A percentile compares a stretch with the other conserved stretches of the same genome.
Evolutionary conservation across 37 sponge, comb jelly and placozoan genomes (phyloP).

Genomic region (Axinella damicornis): DNA sequence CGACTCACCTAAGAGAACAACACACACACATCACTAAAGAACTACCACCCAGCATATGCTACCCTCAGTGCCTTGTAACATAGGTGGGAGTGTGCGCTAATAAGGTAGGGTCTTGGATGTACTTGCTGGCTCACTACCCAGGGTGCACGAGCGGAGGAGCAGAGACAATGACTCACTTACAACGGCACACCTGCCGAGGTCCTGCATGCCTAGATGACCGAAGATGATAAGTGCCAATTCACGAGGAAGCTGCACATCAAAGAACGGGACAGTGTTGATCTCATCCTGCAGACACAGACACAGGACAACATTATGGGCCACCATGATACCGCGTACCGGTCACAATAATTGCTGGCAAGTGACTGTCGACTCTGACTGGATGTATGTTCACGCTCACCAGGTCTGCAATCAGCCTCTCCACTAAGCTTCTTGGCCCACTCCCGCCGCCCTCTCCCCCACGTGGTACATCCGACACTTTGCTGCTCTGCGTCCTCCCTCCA

Average conservation of each 20-base stretch:
- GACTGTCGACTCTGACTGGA: too few species aligned
- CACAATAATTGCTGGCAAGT: too few species aligned
- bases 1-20: slow-evolving; percentile 69
- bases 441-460: background rate
- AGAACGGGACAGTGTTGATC: slow-evolving; percentile 81
- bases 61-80: too few species aligned
- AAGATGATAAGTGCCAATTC: slow-evolving; percentile 78
- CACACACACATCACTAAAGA: too few species aligned
- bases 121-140: too few species aligned
- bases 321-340: too few species aligned
- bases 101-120: too few species aligned
- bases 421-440: slow-evolving; percentile 17
- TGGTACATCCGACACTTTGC: background rate
- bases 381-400: too few species aligned
- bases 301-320: too few species aligned
- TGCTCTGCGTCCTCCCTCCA: background rate
- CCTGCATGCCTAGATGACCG: slow-evolving; percentile 46
- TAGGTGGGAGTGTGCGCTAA: background rate
- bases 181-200: slow-evolving; percentile 71
- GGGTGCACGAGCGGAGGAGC: too few species aligned
- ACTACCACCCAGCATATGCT: too few species aligned
- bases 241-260: slow-evolving; percentile 77
- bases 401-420: slow-evolving; percentile 69
- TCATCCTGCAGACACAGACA: slow-evolving; percentile 70
- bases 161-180: slow-evolving; percentile 19